Evolutionary conservation across 2,888 invertebrate species (phyloP).

Genomic region (Chrysodeixis includens): DNA sequence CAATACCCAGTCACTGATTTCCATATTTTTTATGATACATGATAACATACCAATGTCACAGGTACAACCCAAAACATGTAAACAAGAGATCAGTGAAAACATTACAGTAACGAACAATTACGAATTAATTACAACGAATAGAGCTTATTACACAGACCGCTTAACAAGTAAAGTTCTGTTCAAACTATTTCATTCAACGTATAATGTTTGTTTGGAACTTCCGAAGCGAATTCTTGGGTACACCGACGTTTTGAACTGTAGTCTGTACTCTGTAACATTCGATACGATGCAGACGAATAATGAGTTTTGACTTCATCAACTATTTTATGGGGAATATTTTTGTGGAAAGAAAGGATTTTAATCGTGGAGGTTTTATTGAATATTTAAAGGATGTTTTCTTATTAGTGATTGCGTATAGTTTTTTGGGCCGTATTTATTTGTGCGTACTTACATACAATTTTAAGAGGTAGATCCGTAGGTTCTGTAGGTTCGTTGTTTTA

Average conservation of each 20-base stretch:
- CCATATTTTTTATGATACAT: too few species aligned
- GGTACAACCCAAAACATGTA: slow-evolving; percentile 40
- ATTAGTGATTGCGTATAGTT: too few species aligned
- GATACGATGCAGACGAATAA: slow-evolving; percentile 61
- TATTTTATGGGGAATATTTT: slow-evolving; percentile 43
- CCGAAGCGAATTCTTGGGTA: slow-evolving; percentile 65
- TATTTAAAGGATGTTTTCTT: neutral
- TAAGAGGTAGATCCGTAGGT: too few species aligned
- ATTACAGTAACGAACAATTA: slow-evolving; percentile 39
- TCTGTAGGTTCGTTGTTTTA: too few species aligned
- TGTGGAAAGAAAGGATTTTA: neutral
- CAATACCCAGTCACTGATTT: too few species aligned
- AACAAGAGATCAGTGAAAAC: slow-evolving; percentile 34
- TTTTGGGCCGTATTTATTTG: too few species aligned
- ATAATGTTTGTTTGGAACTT: slow-evolving; percentile 68
- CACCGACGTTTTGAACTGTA: slow-evolving; percentile 61
- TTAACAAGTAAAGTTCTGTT: slow-evolving; percentile 66
- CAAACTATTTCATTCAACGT: slow-evolving; percentile 72
- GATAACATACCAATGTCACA: neutral
- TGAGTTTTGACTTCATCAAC: slow-evolving; percentile 55
- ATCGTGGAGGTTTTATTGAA: neutral
- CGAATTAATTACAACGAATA: slow-evolving; percentile 63
- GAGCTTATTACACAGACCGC: slow-evolving; percentile 66
- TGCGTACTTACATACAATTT: too few species aligned
- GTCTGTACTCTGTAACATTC: too few species aligned